Evolutionary conservation across 2,888 invertebrate genomes (phyloP).

Genomic region (Lasioglossum zephyrum): DNA sequence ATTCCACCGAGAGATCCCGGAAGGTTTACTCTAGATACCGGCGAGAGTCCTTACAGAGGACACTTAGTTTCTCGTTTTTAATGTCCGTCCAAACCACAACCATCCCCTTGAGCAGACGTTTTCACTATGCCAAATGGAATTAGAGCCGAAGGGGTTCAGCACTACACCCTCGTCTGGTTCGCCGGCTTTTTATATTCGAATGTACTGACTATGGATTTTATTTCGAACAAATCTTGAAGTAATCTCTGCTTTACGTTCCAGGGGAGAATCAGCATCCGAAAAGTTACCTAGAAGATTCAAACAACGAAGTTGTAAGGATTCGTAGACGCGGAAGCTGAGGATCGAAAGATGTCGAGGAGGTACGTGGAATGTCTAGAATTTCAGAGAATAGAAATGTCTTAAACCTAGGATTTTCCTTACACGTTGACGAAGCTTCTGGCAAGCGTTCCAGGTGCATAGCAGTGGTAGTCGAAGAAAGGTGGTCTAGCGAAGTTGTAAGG

Average conservation of each 20-base stretch:
- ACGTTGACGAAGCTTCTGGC: background rate
- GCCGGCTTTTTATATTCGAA: background rate
- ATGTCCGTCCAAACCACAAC: constrained; percentile 16
- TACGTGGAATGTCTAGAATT: background rate
- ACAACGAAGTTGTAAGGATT: background rate
- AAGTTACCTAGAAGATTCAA: background rate
- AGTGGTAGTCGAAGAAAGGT: constrained; percentile 65
- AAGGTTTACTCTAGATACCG: constrained; percentile 80
- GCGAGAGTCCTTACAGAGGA: constrained; percentile 64
- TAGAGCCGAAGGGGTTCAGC: constrained; percentile 7
- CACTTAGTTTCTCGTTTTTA: constrained; percentile 71
- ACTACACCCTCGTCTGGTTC: background rate
- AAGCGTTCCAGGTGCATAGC: background rate
- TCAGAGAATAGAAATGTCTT: background rate
- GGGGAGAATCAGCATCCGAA: background rate
- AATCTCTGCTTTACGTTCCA: background rate
- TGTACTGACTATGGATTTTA: background rate
- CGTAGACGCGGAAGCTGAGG: no score
- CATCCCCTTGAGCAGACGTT: constrained; percentile 35
- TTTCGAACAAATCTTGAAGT: background rate
- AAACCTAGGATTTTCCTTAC: background rate
- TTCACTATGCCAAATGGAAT: constrained; percentile 42
- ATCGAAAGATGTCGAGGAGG: background rate
- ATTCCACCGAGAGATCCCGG: constrained; percentile 76
- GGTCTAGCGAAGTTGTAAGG: constrained; percentile 64